Base-by-base conservation (phyloP, 2,888 invertebrate species). In the Acleris emargana region DNA sequence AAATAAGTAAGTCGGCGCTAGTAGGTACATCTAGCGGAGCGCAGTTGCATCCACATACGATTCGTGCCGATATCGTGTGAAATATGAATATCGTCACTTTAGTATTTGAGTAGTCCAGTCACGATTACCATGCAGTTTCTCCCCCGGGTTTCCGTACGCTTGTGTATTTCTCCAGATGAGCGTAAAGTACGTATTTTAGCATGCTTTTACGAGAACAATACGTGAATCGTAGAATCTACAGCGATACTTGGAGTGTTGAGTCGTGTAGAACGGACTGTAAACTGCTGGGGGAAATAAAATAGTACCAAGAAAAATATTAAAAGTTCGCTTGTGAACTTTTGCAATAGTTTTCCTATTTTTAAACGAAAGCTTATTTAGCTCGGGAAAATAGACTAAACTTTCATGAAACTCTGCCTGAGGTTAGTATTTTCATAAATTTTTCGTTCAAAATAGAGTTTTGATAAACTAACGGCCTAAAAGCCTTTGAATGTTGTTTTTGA, bases 41-140 rank as follows among this genome's bases (percentile, higher is more conserved):
- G 75, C 77, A 80, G 73, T 77, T 67, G 73, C 71, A 70, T 77
- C 76, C 77, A 73, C 75, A 76, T 76, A 72, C 73, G 76, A 80
- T 80, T 78, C 71, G 69, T 71, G 69, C 75, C 78, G 79, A 82
- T 84, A 81, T 76, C 73, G 71, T 62, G 73, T 83, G 79, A 85
- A 84, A 83, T 84, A 84, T 84, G 84, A 84, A 84, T 86, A 85
- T 83, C 77, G 77, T 82, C 80, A 74, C 74, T 72, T 69, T 64
- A 69, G 63, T 75, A 68, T 76, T 80, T 76, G 72, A 78, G 72
- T 67, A 84, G 76, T 80, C 79, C 68, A 62, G 80, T 81, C 84
- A 84, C 83, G 84, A 78, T 76, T 79, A 75, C 42, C 58, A 52
- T 62, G 52, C 57, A 62, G 66, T 60, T 60, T 62, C 68, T 58